These are phyloP conservation scores for Mystacornis crossleyi DNA, from an alignment of 2,113 vertebrate genomes.

Conservation along the genomic window DNA sequence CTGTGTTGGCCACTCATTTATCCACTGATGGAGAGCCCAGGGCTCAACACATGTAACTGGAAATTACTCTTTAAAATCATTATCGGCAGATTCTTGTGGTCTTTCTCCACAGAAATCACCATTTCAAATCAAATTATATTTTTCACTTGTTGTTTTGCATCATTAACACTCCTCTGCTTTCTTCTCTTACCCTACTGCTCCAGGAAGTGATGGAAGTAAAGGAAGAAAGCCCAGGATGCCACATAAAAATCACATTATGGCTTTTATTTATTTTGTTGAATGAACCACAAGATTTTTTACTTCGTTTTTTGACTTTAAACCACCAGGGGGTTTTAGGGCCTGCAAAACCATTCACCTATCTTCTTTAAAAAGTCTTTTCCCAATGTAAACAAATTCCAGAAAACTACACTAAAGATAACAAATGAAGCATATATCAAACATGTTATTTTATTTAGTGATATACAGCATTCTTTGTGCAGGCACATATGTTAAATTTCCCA, in stretches of 20 bases:
- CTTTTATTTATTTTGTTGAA: not conserved
- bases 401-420: not conserved
- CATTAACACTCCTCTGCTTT: not conserved
- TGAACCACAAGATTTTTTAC: not conserved
- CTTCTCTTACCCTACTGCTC: not conserved
- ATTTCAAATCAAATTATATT: not conserved
- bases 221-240: not conserved
- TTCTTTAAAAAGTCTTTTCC: not conserved
- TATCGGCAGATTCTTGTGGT: rapidly evolving
- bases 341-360: rapidly evolving
- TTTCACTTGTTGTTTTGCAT: not conserved
- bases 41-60: not conserved
- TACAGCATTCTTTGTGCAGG: not conserved
- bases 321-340: rapidly evolving
- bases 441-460: not conserved
- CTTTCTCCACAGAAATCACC: not conserved
- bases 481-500: not conserved
- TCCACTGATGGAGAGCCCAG: not conserved
- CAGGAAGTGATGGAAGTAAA: not conserved
- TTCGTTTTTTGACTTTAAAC: not conserved
- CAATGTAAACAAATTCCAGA: not conserved
- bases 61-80: not conserved
- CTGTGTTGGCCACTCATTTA: rapidly evolving
- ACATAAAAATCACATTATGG: not conserved
- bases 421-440: not conserved